Evolutionary conservation across 2,113 vertebrate species (phyloP), one percentile per base, ranked within the genome.

Genomic region (Ochotona curzoniae): DNA sequence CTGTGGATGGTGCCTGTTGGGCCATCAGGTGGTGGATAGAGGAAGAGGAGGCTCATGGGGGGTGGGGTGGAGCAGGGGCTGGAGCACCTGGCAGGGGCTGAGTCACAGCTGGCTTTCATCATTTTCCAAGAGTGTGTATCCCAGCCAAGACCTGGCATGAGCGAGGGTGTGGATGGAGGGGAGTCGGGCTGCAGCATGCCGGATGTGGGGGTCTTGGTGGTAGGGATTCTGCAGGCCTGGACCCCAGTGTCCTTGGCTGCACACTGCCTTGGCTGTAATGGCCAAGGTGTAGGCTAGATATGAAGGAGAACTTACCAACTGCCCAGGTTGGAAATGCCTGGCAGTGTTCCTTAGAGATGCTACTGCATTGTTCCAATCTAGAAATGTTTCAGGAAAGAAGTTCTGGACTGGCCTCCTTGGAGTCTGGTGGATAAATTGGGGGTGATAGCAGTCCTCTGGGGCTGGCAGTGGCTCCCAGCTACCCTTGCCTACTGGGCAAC

Each of bases 241-340:
- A 35, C 57, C 49, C 83, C 30, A 57, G 73, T 18, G 49, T 38
- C 57, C 30, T 44, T 3, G n/a, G 3, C 5, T 11, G 7, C 47
- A 13, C 13, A 2, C 28, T 8, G 2, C 9, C 44, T 61, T 79
- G 95, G 85, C 70, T 4, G 15, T 67, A 79, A 85, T 87, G 60
- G 51, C 57, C 15, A 83, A 96, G 90, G 96, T 95, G 76, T 80
- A 78, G 93, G 91, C 89, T 96, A 96, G 95, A 97, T 96, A 95
- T 0, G n/a, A 49, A 30, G 83, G 6, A 89, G 78, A 92, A 87
- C 71, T 94, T 97, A 91, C 94, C 83, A 0, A 4, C 28, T 4
- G 54, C 25, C 32, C 5, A 0, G 35, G 54, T 38, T 23, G 13
- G 86, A 61, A 69, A 64, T 0, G 1, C 47, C 12, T 44, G 76